Base-by-base conservation (phyloP, 2,113 vertebrate species). In the Macquaria ambigua region DNA sequence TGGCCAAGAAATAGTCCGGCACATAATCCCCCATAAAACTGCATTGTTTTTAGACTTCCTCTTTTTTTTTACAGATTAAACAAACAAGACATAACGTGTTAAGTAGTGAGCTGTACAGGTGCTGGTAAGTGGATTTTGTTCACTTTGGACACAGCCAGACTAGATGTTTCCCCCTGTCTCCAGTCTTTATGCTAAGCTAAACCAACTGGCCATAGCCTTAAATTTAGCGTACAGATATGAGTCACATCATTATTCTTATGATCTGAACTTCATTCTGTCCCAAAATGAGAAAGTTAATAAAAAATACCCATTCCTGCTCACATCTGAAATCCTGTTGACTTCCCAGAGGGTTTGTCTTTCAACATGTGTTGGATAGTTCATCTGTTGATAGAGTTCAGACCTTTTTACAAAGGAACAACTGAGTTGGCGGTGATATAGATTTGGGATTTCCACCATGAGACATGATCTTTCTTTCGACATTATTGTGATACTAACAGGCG, bases 391-490 rank as follows among this genome's bases (percentile, higher is more conserved):
- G 28, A 50, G 16, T 16, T 52, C 43, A 39, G 6, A 39, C 39
- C 39, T 39, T 1, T 25, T 18, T 11, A 41, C 7, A 10, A 6
- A 16, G 31, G 21, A 31, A n/a, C n/a, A 31, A 5, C 55, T 39
- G 37, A 53, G 21, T 50, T 62, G 21, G 59, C 15, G 18, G 46
- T 66, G 8, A 72, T 23, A 6, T 28, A 20, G 11, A 46, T 34
- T 39, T 56, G 20, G 28, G 43, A 68, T 59, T 75, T 61, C 52
- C 71, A 25, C 9, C 52, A 74, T 68, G 48, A 58, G 39, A 50
- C 8, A 8, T 25, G 10, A 11, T 53, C n/a, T 64, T 77, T 43
- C 18, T 61, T 21, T 50, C 1, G 1, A 18, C 23, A 62, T 41
- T 34, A 43, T 34, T 63, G 46, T 63, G 56, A 64, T 56, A 71